These are phyloP conservation scores for Drosophila watanabei DNA, from an alignment of 1,140 invertebrate genomes.

Conservation along the genomic window DNA sequence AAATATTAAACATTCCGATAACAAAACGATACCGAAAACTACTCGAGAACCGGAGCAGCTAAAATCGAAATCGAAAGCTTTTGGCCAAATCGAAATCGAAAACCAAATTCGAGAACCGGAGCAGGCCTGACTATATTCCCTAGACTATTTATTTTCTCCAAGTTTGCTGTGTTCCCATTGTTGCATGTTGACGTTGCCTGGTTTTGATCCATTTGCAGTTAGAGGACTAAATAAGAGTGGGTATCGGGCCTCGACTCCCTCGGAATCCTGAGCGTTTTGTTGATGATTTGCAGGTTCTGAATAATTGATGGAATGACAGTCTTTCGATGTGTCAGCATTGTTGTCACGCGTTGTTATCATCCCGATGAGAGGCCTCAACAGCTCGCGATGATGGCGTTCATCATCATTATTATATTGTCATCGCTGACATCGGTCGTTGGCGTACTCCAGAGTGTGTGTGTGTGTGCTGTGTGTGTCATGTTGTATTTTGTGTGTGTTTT, in stretches of 20 bases:
- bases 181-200: constrained; percentile 44
- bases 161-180: constrained; percentile 9
- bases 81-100: too few species aligned
- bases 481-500: constrained; percentile 49
- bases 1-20: too few species aligned
- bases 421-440: constrained; percentile 58
- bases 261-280: constrained; percentile 57
- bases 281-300: constrained; percentile 69
- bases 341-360: constrained; percentile 72
- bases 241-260: constrained; percentile 32
- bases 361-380: constrained; percentile 31
- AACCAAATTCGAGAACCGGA: too few species aligned
- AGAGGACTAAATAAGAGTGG: not conserved
- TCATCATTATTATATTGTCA: constrained; percentile 43
- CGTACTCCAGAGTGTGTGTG: constrained; percentile 4
- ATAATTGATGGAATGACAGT: constrained; percentile 83
- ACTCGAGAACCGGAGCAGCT: too few species aligned
- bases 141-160: too few species aligned
- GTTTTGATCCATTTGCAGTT: constrained; percentile 34
- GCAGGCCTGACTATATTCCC: too few species aligned
- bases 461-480: constrained; percentile 3
- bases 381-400: constrained; percentile 11
- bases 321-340: constrained; percentile 81
- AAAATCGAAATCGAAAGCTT: too few species aligned
- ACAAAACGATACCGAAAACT: too few species aligned